These are phyloP conservation scores for Damaliscus lunatus DNA, from an alignment of 2,113 vertebrate species.

Conservation along the genomic window DNA sequence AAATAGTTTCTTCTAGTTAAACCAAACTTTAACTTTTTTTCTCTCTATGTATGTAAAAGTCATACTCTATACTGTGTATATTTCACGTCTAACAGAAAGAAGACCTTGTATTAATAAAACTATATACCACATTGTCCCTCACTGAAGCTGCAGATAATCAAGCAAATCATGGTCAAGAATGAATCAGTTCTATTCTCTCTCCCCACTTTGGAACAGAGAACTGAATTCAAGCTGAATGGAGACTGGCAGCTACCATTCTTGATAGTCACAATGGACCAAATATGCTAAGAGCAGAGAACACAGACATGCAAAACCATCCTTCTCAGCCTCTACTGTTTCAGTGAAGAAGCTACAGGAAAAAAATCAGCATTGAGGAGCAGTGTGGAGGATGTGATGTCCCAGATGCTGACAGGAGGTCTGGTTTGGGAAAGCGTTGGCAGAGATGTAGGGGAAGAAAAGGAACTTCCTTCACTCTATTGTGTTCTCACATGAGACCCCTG, in stretches of 20 bases:
- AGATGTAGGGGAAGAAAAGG: not conserved
- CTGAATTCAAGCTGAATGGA: not conserved
- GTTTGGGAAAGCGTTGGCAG: not conserved
- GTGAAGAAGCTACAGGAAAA: not conserved
- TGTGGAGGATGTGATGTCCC: fast-evolving
- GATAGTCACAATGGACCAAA: not conserved
- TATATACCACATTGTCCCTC: fast-evolving
- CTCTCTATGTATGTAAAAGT: not conserved
- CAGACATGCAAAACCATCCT: not conserved
- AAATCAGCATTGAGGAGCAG: not conserved
- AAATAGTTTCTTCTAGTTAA: not conserved
- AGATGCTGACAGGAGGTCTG: not conserved
- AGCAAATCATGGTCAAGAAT: not conserved
- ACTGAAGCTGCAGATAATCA: not conserved
- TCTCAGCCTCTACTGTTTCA: not conserved
- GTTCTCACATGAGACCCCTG: not conserved
- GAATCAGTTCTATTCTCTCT: not conserved
- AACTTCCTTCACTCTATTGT: not conserved
- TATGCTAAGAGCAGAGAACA: not conserved
- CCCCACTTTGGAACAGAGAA: not conserved
- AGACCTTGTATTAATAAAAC: not conserved
- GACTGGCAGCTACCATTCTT: not conserved
- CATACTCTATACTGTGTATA: not conserved
- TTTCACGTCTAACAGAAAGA: fast-evolving
- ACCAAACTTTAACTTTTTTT: not conserved